Base-by-base conservation (phyloP, 2,797 vertebrate genomes). In the Miichthys miiuy region DNA sequence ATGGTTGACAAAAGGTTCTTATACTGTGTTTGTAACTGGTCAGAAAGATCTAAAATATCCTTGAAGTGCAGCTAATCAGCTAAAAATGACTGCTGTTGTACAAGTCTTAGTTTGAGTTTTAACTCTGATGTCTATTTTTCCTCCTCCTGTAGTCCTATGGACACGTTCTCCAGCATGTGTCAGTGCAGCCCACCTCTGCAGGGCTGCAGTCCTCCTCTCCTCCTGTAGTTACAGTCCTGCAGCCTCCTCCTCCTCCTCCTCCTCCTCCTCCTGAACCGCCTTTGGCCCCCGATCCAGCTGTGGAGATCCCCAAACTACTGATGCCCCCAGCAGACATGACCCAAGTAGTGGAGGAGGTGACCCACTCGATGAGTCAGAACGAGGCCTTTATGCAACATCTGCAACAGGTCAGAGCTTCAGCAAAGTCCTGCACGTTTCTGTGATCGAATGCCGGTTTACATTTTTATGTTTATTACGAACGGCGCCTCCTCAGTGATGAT, bases 331-430 rank as follows among this genome's bases (percentile, higher is more conserved):
- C 88, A 48, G 91, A 93, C 30, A 66, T 90, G 74, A 89, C 71
- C 67, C 92, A 85, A 30, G 87, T 60, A 14, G 88, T 82, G 84
- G 93, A 93, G 46, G 93, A 92, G 83, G 90, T 79, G 78, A 70
- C 87, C 62, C 74, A 87, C 46, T 83, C 88, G 0, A 56, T 91
- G 64, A 83, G 83, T 72, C 91, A 88, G 62, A 94, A 92, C 83
- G 93, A 94, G 82, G 89, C 84, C 87, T 94, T 94, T 72, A 91
- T 94, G 80, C 94, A 95, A 77, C 92, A 93, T 70, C 81, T 94
- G 72, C 93, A 95, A 80, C 93, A 96, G 94, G 95, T 95, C 63
- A 88, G 89, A 72, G 41, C 30, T 4, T 2, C 4, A 4, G 8
- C 60, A 14, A 3, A 3, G 0, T 48, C 5, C 14, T 1, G 16